Evolutionary conservation across 2,113 vertebrate genomes (phyloP).

Genomic region (Chitala chitala): DNA sequence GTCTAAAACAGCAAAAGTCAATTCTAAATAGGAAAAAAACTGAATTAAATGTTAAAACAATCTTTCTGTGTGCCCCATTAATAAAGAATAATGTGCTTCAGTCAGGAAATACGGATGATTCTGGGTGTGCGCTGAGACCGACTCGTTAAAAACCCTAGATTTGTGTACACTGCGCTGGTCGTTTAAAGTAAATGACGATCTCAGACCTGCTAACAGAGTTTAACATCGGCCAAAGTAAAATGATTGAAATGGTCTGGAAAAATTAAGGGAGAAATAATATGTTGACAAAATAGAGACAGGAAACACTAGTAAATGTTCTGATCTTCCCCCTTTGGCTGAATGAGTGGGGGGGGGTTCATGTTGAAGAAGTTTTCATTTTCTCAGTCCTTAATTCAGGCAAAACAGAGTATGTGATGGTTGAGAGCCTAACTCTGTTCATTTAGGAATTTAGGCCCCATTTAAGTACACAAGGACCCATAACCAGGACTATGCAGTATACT

Average conservation of each 20-base stretch:
- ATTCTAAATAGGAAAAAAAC: background rate
- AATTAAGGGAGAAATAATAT: too few species aligned
- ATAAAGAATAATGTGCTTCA: background rate
- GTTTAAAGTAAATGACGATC: conserved; percentile 54
- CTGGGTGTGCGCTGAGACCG: too few species aligned
- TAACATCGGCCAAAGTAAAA: too few species aligned
- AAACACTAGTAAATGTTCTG: conserved; percentile 69
- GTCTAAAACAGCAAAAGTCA: too few species aligned
- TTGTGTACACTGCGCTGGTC: conserved; percentile 34
- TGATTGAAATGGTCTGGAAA: too few species aligned
- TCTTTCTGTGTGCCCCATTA: background rate
- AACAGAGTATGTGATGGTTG: conserved; percentile 18
- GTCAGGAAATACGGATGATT: background rate
- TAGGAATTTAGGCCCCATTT: too few species aligned
- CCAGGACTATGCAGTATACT: too few species aligned
- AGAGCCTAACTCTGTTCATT: background rate
- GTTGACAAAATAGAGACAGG: conserved; percentile 60
- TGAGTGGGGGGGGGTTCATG: too few species aligned
- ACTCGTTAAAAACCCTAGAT: background rate
- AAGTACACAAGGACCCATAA: too few species aligned
- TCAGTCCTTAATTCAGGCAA: too few species aligned
- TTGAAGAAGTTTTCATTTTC: too few species aligned
- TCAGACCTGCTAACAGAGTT: conserved; percentile 59
- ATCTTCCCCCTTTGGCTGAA: too few species aligned
- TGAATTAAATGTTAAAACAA: background rate